Conservation (phyloP, 2,888 invertebrate genomes). For the Monochamus alternatus region DNA sequence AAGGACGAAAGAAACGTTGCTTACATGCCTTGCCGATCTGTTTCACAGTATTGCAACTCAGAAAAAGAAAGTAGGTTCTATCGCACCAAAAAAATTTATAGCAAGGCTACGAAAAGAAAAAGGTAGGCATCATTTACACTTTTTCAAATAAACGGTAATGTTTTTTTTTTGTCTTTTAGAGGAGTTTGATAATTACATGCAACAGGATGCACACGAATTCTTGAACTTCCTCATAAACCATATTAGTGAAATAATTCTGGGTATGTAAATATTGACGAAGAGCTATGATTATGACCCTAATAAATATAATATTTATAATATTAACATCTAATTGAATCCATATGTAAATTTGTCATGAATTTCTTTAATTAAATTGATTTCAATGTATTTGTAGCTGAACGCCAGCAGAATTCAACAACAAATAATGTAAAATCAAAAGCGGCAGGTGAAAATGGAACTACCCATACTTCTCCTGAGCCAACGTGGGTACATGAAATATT, state of each 20-base stretch:
- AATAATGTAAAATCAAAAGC: slow-evolving; percentile 74
- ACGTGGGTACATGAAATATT: slow-evolving; percentile 99
- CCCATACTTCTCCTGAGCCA: slow-evolving; percentile 81
- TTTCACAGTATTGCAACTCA: slow-evolving; percentile 99
- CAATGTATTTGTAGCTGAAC: slow-evolving; percentile 76
- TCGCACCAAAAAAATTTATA: slow-evolving; percentile 99
- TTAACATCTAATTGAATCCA: too few species aligned
- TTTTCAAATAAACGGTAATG: slow-evolving; percentile 53
- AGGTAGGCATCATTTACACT: slow-evolving; percentile 74
- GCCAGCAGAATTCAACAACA: slow-evolving; percentile 80
- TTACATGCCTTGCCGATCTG: slow-evolving; percentile 98
- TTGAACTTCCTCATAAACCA: slow-evolving; percentile 99
- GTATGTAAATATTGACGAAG: slow-evolving; percentile 73
- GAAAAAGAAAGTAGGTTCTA: slow-evolving; percentile 99
- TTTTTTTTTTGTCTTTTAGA: slow-evolving; percentile 77
- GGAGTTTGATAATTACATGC: slow-evolving; percentile 99
- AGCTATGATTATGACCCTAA: background rate
- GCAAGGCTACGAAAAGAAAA: slow-evolving; percentile 98
- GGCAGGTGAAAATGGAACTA: slow-evolving; percentile 72
- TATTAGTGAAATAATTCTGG: slow-evolving; percentile 97
- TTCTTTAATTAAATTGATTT: background rate
- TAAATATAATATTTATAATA: slow-evolving; percentile 31
- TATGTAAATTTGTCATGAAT: too few species aligned
- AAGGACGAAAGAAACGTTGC: slow-evolving; percentile 95
- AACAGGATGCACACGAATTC: slow-evolving; percentile 99